Percentiles rank a stretch among this genome's conserved stretches.
phyloP scores from a whole-genome alignment of 2,113 vertebrate species.

The Sprattus sprattus region DNA sequence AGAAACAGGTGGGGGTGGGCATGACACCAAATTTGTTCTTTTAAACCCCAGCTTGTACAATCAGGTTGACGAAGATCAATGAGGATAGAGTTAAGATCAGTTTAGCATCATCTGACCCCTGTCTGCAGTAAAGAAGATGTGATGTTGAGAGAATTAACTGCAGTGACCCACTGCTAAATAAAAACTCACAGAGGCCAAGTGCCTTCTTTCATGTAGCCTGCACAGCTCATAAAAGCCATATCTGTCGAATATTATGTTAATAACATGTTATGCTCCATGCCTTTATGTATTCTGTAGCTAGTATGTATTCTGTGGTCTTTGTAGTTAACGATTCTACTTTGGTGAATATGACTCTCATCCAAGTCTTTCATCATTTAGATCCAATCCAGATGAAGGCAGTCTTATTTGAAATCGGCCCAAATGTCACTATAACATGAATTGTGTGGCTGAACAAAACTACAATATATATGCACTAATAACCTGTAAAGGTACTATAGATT shows the following conservation, averaged over 20 bases:
- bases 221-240: neutral
- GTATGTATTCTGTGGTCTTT: neutral
- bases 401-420: neutral
- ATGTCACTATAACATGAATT: neutral
- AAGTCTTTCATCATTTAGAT: neutral
- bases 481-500: too few species aligned
- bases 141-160: neutral
- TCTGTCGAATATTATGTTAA: neutral
- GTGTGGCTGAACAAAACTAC: neutral
- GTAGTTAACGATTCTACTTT: neutral
- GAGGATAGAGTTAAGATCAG: neutral
- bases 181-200: neutral
- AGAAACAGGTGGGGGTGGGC: neutral
- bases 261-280: neutral
- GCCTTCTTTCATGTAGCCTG: neutral
- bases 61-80: neutral
- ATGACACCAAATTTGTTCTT: too few species aligned
- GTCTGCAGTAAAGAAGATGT: neutral
- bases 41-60: too few species aligned
- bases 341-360: neutral
- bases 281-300: neutral
- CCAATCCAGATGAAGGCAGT: neutral
- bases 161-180: neutral
- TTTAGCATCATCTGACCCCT: too few species aligned
- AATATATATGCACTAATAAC: neutral